phyloP scores from a whole-genome alignment of 2,888 invertebrate species.

The Nycteola revayana region DNA sequence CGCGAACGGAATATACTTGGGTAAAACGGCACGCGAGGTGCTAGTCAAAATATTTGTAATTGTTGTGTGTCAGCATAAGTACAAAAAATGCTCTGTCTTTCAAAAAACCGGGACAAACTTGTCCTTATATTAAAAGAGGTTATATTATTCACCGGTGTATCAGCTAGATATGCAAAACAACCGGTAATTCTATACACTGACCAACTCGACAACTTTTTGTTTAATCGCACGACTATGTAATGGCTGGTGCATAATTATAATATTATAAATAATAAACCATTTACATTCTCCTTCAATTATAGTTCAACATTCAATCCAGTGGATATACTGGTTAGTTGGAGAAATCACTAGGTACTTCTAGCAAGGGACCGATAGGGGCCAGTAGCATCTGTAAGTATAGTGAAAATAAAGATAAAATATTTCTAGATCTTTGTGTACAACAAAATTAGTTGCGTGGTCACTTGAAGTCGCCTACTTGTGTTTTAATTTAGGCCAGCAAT shows the following conservation, averaged over 20 bases:
- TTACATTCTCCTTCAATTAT: conserved; percentile 56
- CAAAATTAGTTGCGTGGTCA: too few species aligned
- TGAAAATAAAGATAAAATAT: too few species aligned
- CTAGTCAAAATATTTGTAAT: too few species aligned
- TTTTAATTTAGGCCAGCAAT: too few species aligned
- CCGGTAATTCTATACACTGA: conserved; percentile 23
- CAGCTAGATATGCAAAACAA: conserved; percentile 36
- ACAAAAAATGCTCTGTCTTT: too few species aligned
- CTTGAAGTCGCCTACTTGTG: too few species aligned
- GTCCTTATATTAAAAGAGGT: conserved; percentile 21
- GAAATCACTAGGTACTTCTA: conserved; percentile 9
- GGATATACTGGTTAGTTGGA: conserved; percentile 5
- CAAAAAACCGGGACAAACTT: too few species aligned
- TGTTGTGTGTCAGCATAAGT: too few species aligned
- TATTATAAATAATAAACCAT: conserved; percentile 69
- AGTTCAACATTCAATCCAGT: conserved; percentile 28
- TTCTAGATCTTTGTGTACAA: too few species aligned
- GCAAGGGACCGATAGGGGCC: too few species aligned
- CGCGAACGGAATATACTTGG: too few species aligned
- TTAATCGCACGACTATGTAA: conserved; percentile 25
- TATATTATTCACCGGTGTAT: conserved; percentile 16
- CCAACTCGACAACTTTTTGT: conserved; percentile 28
- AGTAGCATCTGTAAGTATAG: not conserved
- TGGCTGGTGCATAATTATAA: conserved; percentile 43
- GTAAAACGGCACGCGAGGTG: too few species aligned